phyloP scores from a whole-genome alignment of 1,140 invertebrate genomes.

The Drosophila orosa region DNA sequence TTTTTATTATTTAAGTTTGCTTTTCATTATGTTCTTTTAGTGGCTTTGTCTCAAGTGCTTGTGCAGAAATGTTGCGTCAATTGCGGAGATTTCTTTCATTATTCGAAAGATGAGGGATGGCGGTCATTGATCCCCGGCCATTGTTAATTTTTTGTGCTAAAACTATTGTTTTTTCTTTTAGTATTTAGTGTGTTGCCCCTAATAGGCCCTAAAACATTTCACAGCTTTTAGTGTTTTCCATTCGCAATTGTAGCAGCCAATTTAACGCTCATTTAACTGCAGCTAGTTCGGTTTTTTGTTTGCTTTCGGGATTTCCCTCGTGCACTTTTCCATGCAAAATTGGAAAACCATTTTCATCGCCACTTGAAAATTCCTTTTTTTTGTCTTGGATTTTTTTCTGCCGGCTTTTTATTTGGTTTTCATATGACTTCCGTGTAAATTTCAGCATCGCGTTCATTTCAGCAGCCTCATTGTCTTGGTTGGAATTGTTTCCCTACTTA shows the following conservation, averaged over 20 bases:
- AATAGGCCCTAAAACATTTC: conserved; percentile 32
- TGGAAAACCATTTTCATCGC: conserved; percentile 45
- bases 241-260: conserved; percentile 32
- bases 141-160: conserved; percentile 24
- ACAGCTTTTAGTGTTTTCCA: conserved; percentile 47
- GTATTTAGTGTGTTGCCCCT: conserved; percentile 24
- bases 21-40: conserved; percentile 51
- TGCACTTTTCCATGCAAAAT: conserved; percentile 51
- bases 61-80: conserved; percentile 48
- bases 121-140: conserved; percentile 18
- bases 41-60: conserved; percentile 25
- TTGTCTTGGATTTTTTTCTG: neutral
- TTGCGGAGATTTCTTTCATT: conserved; percentile 35
- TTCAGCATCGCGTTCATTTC: conserved; percentile 34
- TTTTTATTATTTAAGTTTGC: conserved; percentile 45
- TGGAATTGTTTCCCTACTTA: conserved; percentile 35
- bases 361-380: conserved; percentile 34
- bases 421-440: conserved; percentile 46
- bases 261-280: conserved; percentile 68
- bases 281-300: conserved; percentile 4
- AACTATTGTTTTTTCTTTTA: neutral
- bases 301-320: conserved; percentile 10
- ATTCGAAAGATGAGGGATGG: neutral
- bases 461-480: conserved; percentile 63
- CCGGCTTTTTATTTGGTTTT: conserved; percentile 11